Conservation (phyloP, 53 echinoderm and acorn worm species). For the Holothuria leucospilota region DNA sequence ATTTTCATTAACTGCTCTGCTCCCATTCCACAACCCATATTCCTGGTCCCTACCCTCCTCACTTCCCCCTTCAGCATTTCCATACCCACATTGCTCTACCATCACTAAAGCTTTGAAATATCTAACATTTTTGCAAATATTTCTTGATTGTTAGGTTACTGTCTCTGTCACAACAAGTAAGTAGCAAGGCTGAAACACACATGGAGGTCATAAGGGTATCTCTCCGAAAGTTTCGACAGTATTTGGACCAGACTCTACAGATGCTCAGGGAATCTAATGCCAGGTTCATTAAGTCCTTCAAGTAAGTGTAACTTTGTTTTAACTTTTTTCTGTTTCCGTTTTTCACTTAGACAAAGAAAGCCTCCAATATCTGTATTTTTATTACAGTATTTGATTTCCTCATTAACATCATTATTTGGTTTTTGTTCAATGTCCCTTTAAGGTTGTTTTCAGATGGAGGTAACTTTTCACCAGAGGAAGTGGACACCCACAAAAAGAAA, state of each 20-base stretch:
- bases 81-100: no score
- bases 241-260: slow-evolving; percentile 93
- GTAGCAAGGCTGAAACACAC: slow-evolving; percentile 85
- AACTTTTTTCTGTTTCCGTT: no score
- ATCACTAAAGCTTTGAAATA: no score
- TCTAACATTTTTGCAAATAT: background rate
- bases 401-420: background rate
- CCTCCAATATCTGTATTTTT: background rate
- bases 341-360: no score
- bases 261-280: slow-evolving; percentile 98
- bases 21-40: no score
- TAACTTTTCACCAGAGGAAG: slow-evolving; percentile 94
- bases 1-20: no score
- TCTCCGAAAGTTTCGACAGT: slow-evolving; percentile 86
- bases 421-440: background rate
- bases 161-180: slow-evolving; percentile 88
- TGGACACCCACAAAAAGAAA: slow-evolving; percentile 92
- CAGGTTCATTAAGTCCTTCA: slow-evolving; percentile 97
- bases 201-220: slow-evolving; percentile 90
- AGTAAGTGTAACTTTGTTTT: slow-evolving; percentile 59
- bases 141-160: slow-evolving; percentile 61
- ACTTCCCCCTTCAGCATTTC: no score
- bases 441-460: slow-evolving; percentile 96
- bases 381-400: background rate
- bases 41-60: no score